Base-by-base conservation (phyloP, 2,888 invertebrate species). In the Ptychoptera albimana region DNA sequence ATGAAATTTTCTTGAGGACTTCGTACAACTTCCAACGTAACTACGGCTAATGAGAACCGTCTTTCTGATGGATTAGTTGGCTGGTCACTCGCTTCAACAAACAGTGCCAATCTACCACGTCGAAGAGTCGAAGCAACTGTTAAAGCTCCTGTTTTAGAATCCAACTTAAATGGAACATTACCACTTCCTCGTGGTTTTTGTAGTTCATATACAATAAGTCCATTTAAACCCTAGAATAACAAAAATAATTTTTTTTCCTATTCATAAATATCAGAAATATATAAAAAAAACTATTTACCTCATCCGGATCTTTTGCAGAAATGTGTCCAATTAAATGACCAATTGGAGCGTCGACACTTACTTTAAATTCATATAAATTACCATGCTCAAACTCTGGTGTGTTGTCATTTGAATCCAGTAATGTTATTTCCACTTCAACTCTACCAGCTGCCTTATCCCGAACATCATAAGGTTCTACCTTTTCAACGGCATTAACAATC, bases 381-480 rank as follows among this genome's bases (percentile, higher is more conserved):
- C 77, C 82, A 4, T 86, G 83, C 16, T 84, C 73, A 56, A 91
- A 92, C 23, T 77, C 77, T 1, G 93, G 92, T 53, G 84, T 85
- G 55, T 92, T 91, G 58, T 93, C 92, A 58, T 93, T 93, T 12
- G 91, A 85, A 58, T 93, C 92, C 0, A 85, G 67, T 23, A 92
- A 62, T 0, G 82, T 81, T 1, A 92, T 82, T 65, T 86, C 85
- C 0, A 89, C 82, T 36, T 74, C 74, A 0, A 86, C 87, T 16
- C 69, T 70, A 38, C 73, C 73, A 12, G 63, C 59, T 1, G 59
- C 60, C 31, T 50, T 44, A 1, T 60, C 59, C 1, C 58, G 57
- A 10, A 51, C 54, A 39, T 64, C 54, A 48, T 66, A 75, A 0
- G 68, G 63, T 1, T 79, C 75, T 2, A 83, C 75, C 50, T 82